phyloP scores from a whole-genome alignment of 1,140 invertebrate genomes.

The Calycopis cecrops region DNA sequence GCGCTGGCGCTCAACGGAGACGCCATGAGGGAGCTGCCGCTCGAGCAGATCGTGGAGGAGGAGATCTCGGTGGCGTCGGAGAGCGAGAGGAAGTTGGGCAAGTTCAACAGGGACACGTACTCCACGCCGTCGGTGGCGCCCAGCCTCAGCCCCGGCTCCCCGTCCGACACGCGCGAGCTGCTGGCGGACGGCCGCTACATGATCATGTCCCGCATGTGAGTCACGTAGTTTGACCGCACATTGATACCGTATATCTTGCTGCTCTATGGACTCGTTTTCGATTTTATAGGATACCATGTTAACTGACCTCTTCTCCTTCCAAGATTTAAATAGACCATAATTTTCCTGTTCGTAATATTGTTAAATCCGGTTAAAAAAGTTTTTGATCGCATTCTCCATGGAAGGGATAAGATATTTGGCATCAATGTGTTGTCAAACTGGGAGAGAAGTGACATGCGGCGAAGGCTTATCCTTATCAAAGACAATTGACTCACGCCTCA shows the following conservation, averaged over 20 bases:
- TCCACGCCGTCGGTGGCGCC: slow-evolving; percentile 75
- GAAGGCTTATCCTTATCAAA: slow-evolving; percentile 16
- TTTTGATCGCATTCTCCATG: slow-evolving; percentile 24
- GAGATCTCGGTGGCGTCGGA: slow-evolving; percentile 68
- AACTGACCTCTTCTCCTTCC: slow-evolving; percentile 14
- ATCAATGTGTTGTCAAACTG: slow-evolving; percentile 46
- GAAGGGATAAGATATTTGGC: slow-evolving; percentile 30
- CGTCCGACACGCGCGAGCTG: slow-evolving; percentile 80
- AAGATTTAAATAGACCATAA: too few relatives aligned
- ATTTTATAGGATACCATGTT: slow-evolving; percentile 38
- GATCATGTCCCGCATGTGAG: slow-evolving; percentile 71
- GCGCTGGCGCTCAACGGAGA: slow-evolving; percentile 65
- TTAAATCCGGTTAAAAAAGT: slow-evolving; percentile 19
- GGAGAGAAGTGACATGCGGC: slow-evolving; percentile 24
- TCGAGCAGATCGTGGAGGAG: slow-evolving; percentile 78
- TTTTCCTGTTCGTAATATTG: neutral
- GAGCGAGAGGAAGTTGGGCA: slow-evolving; percentile 55
- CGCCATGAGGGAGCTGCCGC: slow-evolving; percentile 52
- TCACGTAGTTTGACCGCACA: slow-evolving; percentile 37
- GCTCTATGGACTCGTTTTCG: slow-evolving; percentile 39
- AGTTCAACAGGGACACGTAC: slow-evolving; percentile 67
- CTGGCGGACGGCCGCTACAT: slow-evolving; percentile 75
- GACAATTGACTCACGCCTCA: slow-evolving; percentile 22
- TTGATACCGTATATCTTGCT: slow-evolving; percentile 42
- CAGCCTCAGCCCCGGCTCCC: slow-evolving; percentile 80